Base-by-base conservation (phyloP, 2,888 invertebrate species). In the Magallana nippona region DNA sequence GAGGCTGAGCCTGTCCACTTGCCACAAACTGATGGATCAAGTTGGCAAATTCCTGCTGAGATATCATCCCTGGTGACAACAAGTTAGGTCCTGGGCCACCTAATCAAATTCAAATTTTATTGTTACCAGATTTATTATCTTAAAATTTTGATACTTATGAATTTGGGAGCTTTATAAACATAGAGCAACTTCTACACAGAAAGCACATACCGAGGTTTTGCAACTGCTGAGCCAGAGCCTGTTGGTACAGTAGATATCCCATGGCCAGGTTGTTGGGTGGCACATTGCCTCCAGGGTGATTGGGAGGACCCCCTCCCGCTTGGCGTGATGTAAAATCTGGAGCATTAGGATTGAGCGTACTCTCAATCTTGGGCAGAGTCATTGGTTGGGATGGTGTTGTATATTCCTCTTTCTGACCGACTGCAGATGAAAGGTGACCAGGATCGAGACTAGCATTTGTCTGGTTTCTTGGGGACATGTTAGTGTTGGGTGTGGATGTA, bases 331-430 rank as follows among this genome's bases (percentile, higher is more conserved):
- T 96, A 93, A 97, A 97, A 91, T 97, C 96, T 0, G 97, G 97
- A 5, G 97, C 97, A 89, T 97, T 96, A 0, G 97, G 97, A 94
- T 97, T 97, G 63, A 97, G 95, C 83, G 97, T 96, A 63, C 94
- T 94, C 83, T 94, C 93, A 60, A 94, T 94, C 84, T 92, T 93
- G 19, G 94, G 94, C 84, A 94, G 90, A 11, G 93, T 94, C 94
- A 94, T 93, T 19, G 94, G 94, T 85, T 92, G 92, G 81, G 92
- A 90, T 15, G 93, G 92, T 19, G 92, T 93, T 78, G 92, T 92
- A 88, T 94, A 93, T 89, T 94, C 92, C 79, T 94, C 92, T 83
- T 91, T 92, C 86, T 91, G 92, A 85, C 85, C 86, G 44, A 86
- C 77, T 32, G 85, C 57, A 27, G 87, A 85, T 56, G 89, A 87